Evolutionary conservation across 2,888 invertebrate species (phyloP).

Genomic region (Dorcus parallelipipedus): DNA sequence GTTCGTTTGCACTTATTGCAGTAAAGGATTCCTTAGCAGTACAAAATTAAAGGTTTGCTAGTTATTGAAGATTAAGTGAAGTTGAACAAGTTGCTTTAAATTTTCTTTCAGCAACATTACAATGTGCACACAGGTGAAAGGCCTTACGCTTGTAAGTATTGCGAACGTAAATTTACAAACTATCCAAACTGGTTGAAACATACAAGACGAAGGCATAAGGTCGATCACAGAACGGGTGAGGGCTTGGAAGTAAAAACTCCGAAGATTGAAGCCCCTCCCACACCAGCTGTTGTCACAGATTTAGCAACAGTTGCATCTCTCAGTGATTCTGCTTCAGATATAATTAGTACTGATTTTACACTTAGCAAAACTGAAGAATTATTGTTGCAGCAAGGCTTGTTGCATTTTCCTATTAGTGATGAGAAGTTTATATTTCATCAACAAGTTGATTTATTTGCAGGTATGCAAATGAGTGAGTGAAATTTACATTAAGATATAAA

Average conservation of each 20-base stretch:
- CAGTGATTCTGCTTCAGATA: slow-evolving; percentile 15
- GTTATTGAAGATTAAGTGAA: not conserved
- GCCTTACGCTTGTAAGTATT: slow-evolving; percentile 56
- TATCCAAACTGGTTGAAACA: slow-evolving; percentile 61
- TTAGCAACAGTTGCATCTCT: slow-evolving; percentile 6
- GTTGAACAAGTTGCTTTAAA: not conserved
- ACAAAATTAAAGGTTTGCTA: slow-evolving; percentile 51
- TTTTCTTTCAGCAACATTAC: slow-evolving; percentile 51
- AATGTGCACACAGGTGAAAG: slow-evolving; percentile 57
- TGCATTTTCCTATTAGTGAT: slow-evolving; percentile 37
- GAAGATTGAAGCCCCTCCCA: slow-evolving; percentile 14
- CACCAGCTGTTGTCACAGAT: slow-evolving; percentile 2
- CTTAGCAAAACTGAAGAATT: slow-evolving; percentile 39
- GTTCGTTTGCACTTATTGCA: slow-evolving; percentile 54
- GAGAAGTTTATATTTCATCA: slow-evolving; percentile 38
- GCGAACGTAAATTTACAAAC: slow-evolving; percentile 55
- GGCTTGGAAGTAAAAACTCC: slow-evolving; percentile 30
- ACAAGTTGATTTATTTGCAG: slow-evolving; percentile 35
- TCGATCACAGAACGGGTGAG: slow-evolving; percentile 44
- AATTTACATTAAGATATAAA: not conserved
- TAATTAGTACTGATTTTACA: slow-evolving; percentile 33
- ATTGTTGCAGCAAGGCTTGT: slow-evolving; percentile 38
- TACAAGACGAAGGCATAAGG: slow-evolving; percentile 54
- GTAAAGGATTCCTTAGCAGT: slow-evolving; percentile 58
- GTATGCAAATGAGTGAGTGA: slow-evolving; percentile 24